A percentile compares a stretch with the other conserved stretches of the same genome.
Conservation (phyloP, 2,797 vertebrate species). For the Nothura maculosa region DNA sequence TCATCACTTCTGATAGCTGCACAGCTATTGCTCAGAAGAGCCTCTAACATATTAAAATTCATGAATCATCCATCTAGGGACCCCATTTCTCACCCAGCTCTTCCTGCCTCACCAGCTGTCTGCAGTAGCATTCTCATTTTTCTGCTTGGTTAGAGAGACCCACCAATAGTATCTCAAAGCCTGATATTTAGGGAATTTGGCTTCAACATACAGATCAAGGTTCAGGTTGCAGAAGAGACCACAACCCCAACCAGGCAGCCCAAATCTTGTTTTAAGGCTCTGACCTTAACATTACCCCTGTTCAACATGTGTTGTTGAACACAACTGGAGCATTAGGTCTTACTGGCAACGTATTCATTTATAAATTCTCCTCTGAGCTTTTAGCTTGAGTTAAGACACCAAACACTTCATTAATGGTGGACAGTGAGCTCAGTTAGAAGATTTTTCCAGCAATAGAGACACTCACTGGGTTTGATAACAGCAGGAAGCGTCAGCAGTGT, state of each 20-base stretch:
- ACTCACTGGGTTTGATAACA: accelerated
- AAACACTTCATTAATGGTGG: neutral
- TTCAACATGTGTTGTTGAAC: accelerated
- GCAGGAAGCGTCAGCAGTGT: neutral
- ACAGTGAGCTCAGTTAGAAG: neutral
- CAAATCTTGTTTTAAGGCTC: neutral
- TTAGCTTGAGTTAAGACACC: neutral
- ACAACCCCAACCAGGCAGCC: neutral
- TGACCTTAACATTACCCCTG: accelerated
- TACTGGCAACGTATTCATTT: neutral
- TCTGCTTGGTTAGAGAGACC: accelerated
- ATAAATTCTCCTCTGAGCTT: neutral
- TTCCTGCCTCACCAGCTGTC: accelerated
- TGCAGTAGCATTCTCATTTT: neutral
- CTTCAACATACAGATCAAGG: neutral
- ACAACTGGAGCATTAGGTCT: neutral
- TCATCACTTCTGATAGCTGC: neutral
- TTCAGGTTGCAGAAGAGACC: neutral
- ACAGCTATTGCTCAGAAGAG: neutral
- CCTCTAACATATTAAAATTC: neutral
- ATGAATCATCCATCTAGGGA: neutral
- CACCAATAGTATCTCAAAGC: neutral
- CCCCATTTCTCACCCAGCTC: neutral
- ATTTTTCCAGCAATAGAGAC: neutral
- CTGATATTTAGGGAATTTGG: neutral